Conservation (phyloP, 2,113 vertebrate species). For the Halcyon senegalensis region DNA sequence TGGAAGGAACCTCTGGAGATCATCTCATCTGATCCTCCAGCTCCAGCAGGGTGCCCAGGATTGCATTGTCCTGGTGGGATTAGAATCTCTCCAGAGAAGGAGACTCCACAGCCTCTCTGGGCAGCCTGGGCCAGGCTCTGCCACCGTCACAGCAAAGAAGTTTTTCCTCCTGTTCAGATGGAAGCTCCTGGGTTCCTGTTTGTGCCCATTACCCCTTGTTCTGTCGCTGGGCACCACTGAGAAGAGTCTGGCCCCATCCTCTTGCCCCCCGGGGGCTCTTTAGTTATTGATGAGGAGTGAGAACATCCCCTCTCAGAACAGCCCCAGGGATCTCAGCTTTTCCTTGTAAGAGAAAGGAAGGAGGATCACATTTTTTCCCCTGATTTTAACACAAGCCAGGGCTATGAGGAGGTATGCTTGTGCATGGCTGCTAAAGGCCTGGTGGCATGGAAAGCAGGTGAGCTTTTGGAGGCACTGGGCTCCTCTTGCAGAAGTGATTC, state of each 20-base stretch:
- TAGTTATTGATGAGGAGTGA: not conserved
- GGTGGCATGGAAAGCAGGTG: not conserved
- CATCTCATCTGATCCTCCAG: not conserved
- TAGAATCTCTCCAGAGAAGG: not conserved
- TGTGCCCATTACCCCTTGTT: not conserved
- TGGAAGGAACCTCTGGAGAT: not conserved
- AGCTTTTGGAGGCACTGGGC: not conserved
- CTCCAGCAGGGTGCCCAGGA: not conserved
- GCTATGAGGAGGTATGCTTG: too few species aligned
- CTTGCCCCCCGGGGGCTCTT: not conserved
- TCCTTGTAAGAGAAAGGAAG: not conserved
- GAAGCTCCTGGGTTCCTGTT: not conserved
- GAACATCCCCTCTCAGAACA: not conserved
- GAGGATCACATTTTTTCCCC: too few species aligned
- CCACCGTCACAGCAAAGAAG: not conserved
- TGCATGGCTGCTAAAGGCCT: rapidly evolving
- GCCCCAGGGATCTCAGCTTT: not conserved
- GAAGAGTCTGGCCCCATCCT: not conserved
- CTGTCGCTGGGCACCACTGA: not conserved
- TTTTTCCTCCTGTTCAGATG: not conserved
- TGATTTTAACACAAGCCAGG: not conserved
- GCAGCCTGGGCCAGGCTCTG: not conserved
- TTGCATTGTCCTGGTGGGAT: not conserved
- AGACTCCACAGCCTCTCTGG: not conserved
- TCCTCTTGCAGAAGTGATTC: not conserved